phyloP scores from a whole-genome alignment of 2,888 invertebrate species.

The Phytoseiulus persimilis region DNA sequence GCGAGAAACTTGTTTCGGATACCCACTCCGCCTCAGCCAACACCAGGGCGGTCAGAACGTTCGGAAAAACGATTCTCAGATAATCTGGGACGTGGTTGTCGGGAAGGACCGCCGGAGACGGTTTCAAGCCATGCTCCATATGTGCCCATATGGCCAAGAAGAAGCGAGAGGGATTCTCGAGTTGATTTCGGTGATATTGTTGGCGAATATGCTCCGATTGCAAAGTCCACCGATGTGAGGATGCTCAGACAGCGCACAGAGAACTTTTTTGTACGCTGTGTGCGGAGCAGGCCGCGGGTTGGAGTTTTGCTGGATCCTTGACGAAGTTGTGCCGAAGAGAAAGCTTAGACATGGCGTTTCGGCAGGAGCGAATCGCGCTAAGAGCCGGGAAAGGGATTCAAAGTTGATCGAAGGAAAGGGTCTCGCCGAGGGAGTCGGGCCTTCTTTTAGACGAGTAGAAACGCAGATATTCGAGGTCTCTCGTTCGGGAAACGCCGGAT shows the following conservation, averaged over 20 bases:
- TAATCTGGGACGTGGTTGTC: neutral
- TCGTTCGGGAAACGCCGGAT: neutral
- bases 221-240: neutral
- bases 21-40: too few species aligned
- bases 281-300: too few species aligned
- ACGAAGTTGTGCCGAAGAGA: neutral
- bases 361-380: neutral
- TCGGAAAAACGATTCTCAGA: too few species aligned
- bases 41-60: too few species aligned
- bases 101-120: neutral
- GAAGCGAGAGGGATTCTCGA: neutral
- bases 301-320: neutral
- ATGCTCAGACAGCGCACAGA: neutral
- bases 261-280: neutral
- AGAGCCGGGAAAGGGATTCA: neutral
- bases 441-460: slow-evolving; percentile 5
- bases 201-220: neutral
- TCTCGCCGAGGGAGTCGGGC: neutral
- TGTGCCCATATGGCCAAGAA: neutral
- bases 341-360: neutral
- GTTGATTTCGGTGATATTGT: neutral
- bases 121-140: neutral
- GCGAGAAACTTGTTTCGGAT: too few species aligned
- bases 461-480: neutral
- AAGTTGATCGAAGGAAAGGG: slow-evolving; percentile 5